A percentile compares a stretch with the other conserved stretches of the same genome.
phyloP scores from a whole-genome alignment of 2,113 vertebrate species.

The Thymallus thymallus region DNA sequence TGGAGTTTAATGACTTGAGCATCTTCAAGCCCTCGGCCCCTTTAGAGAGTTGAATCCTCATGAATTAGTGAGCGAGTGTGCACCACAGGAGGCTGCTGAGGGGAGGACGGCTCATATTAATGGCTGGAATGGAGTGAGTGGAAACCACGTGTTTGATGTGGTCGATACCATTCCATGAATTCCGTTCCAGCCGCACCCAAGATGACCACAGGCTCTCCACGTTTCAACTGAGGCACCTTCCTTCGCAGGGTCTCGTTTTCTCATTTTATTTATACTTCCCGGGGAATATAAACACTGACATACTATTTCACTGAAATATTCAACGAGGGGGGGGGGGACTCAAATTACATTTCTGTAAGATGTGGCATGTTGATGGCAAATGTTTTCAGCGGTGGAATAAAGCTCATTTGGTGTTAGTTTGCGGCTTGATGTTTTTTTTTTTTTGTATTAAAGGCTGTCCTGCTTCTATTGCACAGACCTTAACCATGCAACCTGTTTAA shows the following conservation, averaged over 20 bases:
- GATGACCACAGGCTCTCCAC: constrained; percentile 32
- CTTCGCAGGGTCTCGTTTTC: constrained; percentile 25
- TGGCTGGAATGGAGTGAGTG: too few species aligned
- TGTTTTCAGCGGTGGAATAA: constrained; percentile 41
- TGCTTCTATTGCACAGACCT: constrained; percentile 24
- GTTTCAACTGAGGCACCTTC: constrained; percentile 43
- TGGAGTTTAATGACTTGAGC: constrained; percentile 61
- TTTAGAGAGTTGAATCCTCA: constrained; percentile 61
- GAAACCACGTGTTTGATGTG: too few species aligned
- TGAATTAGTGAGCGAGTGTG: constrained; percentile 66
- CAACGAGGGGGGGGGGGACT: neutral
- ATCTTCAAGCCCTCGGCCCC: constrained; percentile 45
- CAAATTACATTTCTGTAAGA: neutral
- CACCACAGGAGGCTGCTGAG: neutral
- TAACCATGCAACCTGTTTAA: constrained; percentile 31
- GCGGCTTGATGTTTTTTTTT: constrained; percentile 34
- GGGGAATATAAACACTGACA: neutral
- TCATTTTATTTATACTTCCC: neutral
- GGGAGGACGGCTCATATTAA: too few species aligned
- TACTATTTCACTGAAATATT: constrained; percentile 27
- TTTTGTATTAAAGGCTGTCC: constrained; percentile 36
- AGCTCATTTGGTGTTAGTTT: constrained; percentile 30
- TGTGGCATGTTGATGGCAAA: neutral
- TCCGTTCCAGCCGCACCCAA: constrained; percentile 22
- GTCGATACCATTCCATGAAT: too few species aligned